Evolutionary conservation across 2,888 invertebrate species (phyloP).

Genomic region (Brenthis hecate): DNA sequence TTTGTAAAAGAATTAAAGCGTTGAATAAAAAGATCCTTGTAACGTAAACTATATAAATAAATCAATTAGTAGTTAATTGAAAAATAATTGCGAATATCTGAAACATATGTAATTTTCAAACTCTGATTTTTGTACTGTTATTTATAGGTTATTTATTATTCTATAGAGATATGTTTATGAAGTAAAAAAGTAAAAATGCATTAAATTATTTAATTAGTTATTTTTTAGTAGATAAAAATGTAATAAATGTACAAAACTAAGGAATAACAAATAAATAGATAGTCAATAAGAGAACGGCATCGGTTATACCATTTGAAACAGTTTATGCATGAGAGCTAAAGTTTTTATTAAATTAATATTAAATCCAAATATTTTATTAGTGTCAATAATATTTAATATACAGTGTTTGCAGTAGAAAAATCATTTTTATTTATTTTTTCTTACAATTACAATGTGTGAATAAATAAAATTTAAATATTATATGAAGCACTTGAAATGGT

Average conservation of each 20-base stretch:
- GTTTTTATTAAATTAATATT: neutral
- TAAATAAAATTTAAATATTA: too few species aligned
- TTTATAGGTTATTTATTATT: too few species aligned
- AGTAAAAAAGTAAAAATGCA: neutral
- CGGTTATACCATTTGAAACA: slow-evolving; percentile 2
- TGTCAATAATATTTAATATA: neutral
- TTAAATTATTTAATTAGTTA: neutral
- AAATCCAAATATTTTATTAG: neutral
- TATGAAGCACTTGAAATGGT: too few species aligned
- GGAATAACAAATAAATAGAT: slow-evolving; percentile 1
- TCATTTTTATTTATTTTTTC: too few species aligned
- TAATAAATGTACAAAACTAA: slow-evolving; percentile 22
- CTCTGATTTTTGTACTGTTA: too few species aligned
- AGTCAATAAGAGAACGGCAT: slow-evolving; percentile 3
- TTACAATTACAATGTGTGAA: too few species aligned
- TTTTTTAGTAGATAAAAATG: slow-evolving; percentile 4
- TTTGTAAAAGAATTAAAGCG: neutral
- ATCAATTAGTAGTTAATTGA: neutral
- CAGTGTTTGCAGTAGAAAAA: neutral
- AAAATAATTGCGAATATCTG: neutral
- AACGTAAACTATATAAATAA: neutral
- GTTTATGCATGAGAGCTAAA: neutral
- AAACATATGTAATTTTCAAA: too few species aligned
- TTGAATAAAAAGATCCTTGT: neutral
- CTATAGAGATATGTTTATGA: too few species aligned